Base-by-base conservation (phyloP, 2,888 invertebrate genomes). In the Liopterus haemorrhoidalis region DNA sequence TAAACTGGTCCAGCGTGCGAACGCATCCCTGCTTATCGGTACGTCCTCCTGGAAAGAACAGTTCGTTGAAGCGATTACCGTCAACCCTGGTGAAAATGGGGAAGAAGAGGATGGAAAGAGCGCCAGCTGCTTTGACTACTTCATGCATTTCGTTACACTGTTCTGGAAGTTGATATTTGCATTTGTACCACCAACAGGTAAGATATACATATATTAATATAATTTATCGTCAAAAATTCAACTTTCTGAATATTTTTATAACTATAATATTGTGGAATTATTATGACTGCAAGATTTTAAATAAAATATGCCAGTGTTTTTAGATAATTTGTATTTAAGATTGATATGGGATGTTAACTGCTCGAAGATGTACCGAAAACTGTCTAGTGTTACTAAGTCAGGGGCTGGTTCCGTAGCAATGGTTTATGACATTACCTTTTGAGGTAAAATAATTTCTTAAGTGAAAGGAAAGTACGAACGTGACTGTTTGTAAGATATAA, bases 1-100 rank as follows among this genome's bases (percentile, higher is more conserved):
- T 73, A 95, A 96, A 70, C 78, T 99, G 68, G 88, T 99, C 56
- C 94, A 96, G 74, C 82, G 94, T 65, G 94, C 96, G 50, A 96
- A 96, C 69, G 88, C 93, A 31, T 94, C 96, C 12, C 78, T 96
- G 52, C 80, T 96, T 52, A 81, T 88, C 56, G 86, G 97, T 49
- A 95, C 97, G 12, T 93, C 93, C n/a, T 93, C 95, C 1, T 99
- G 99, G 99, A 90, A 87, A 67, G 99, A 99, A 64, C 99, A 99
- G 71, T 99, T 99, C 67, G 75, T 87, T 60, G 97, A 97, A 70
- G 99, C 97, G 25, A 72, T 99, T 53, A 93, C 93, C 30, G 95
- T 97, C 39, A 89, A 83, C 62, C 81, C 92, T 61, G 94, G 94
- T 81, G 76, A 75, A 45, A 75, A 73, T 24, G 73, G 69, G n/a